Conservation (phyloP, 2,888 invertebrate genomes). For the Patella pellucida region DNA sequence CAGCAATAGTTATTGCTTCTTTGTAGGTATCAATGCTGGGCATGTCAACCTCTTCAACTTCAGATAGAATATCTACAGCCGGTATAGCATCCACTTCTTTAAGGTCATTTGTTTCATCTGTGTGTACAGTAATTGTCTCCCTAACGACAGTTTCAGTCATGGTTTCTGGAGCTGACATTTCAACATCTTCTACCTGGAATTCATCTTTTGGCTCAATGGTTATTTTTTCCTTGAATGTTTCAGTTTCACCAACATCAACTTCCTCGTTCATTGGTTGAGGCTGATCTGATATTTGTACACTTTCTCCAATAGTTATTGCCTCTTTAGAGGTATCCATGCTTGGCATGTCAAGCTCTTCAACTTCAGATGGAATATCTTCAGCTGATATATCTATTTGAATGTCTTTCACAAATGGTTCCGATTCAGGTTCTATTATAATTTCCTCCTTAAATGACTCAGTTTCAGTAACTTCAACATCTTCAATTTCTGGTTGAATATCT, state of each 20-base stretch:
- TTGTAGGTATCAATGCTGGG: background rate
- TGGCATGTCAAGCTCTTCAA: background rate
- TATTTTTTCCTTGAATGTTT: conserved; percentile 11
- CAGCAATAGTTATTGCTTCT: conserved; percentile 2
- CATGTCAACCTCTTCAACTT: background rate
- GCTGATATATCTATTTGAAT: background rate
- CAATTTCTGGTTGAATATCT: too few relatives aligned
- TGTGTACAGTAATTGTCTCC: background rate
- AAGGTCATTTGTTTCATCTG: background rate
- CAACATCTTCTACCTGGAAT: background rate
- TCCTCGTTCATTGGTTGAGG: conserved; percentile 15
- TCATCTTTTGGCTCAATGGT: background rate
- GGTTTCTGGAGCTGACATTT: conserved; percentile 3
- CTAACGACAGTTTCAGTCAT: background rate
- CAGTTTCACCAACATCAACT: conserved; percentile 14
- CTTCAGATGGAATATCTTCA: background rate
- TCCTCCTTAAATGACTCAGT: too few relatives aligned
- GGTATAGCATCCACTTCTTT: background rate
- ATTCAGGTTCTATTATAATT: too few relatives aligned
- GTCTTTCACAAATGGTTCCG: too few relatives aligned
- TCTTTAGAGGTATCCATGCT: conserved; percentile 12
- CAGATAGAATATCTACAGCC: too few relatives aligned
- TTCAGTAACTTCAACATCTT: too few relatives aligned
- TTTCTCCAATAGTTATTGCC: conserved; percentile 14
- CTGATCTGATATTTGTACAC: conserved; percentile 6